Evolutionary conservation across 2,113 vertebrate species (phyloP).

Genomic region (Malurus alboscapulatus): DNA sequence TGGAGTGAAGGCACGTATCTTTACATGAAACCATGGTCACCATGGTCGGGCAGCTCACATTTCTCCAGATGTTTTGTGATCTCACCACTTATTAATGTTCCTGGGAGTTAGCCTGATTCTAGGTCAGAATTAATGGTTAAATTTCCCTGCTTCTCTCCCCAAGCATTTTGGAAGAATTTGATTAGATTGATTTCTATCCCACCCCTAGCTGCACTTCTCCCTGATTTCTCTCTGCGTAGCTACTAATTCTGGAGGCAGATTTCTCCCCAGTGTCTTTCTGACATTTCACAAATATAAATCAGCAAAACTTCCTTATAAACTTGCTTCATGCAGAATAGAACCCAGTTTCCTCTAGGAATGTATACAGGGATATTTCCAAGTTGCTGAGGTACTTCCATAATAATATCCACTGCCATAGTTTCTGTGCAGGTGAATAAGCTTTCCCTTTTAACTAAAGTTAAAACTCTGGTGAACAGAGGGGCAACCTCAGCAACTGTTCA

Average conservation of each 20-base stretch:
- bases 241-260: not conserved
- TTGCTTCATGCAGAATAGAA: not conserved
- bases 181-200: not conserved
- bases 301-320: not conserved
- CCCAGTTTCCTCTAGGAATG: not conserved
- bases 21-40: not conserved
- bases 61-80: slow-evolving; percentile 56
- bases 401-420: not conserved
- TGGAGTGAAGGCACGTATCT: not conserved
- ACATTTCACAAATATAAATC: not conserved
- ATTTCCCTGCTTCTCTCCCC: not conserved
- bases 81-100: slow-evolving; percentile 13
- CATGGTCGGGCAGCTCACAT: not conserved
- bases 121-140: not conserved
- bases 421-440: not conserved
- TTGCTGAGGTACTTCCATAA: not conserved
- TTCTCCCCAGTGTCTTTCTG: not conserved
- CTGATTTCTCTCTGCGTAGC: not conserved
- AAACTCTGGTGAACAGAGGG: not conserved
- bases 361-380: not conserved
- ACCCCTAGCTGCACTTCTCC: not conserved
- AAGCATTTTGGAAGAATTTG: not conserved
- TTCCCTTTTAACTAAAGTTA: not conserved
- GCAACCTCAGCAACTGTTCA: not conserved
- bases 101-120: not conserved